phyloP scores from a whole-genome alignment of 2,113 vertebrate species.

The Vulpes ferrilata region DNA sequence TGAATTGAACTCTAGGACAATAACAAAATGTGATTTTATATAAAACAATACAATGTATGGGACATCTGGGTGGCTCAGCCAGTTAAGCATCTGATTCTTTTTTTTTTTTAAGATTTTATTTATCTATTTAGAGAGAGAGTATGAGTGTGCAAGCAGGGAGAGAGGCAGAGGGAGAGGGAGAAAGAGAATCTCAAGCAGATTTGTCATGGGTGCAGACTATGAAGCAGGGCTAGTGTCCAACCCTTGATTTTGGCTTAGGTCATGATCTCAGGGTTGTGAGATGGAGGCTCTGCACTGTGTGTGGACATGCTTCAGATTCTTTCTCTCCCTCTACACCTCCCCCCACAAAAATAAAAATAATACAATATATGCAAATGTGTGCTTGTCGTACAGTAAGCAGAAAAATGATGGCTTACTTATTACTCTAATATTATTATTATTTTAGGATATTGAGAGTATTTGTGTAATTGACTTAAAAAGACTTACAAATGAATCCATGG shows the following conservation, averaged over 20 bases:
- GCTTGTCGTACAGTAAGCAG: neutral
- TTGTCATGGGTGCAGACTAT: accelerated
- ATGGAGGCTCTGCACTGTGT: neutral
- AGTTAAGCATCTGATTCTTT: neutral
- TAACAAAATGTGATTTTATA: neutral
- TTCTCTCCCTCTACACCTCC: neutral
- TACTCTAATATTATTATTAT: neutral
- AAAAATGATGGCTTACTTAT: neutral
- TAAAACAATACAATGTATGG: neutral
- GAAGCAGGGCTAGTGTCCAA: neutral
- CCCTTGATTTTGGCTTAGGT: neutral
- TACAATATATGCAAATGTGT: neutral
- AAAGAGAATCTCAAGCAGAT: neutral
- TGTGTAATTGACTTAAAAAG: neutral
- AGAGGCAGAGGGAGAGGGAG: neutral
- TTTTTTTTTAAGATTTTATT: neutral
- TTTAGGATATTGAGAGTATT: neutral
- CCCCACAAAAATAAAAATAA: neutral
- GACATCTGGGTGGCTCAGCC: neutral
- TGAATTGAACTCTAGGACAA: neutral
- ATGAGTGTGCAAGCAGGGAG: neutral
- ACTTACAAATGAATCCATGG: neutral
- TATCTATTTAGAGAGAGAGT: neutral
- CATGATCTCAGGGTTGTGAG: neutral
- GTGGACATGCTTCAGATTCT: neutral